A percentile compares a stretch with the other conserved stretches of the same genome.
Evolutionary conservation across 1,140 invertebrate genomes (phyloP).

Genomic region (Drosophila prosaltans): DNA sequence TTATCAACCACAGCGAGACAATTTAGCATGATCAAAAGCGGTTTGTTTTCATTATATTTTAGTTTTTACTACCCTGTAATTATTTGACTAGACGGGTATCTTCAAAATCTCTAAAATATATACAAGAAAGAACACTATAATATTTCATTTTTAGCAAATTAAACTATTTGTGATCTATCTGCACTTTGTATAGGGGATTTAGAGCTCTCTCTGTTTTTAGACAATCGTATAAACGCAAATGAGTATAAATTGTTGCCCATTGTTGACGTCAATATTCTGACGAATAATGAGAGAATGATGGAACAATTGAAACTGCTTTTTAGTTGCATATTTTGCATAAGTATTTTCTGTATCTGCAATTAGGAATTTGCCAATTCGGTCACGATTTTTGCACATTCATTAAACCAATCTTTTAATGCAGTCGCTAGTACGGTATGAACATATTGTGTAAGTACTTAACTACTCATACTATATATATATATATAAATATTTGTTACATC

Average conservation of each 20-base stretch:
- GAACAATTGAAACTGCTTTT: constrained; percentile 53
- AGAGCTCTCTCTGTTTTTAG: too few species aligned
- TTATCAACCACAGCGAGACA: constrained; percentile 24
- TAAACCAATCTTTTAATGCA: constrained; percentile 16
- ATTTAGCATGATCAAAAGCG: constrained; percentile 43
- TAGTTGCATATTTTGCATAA: constrained; percentile 48
- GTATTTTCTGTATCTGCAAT: constrained; percentile 46
- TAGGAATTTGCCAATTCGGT: constrained; percentile 64
- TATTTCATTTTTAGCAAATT: too few species aligned
- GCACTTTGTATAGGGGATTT: too few species aligned
- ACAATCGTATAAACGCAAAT: too few species aligned
- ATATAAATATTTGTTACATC: background rate
- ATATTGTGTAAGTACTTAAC: background rate
- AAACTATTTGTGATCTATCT: too few species aligned
- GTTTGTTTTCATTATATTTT: background rate
- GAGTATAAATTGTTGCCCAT: constrained; percentile 24
- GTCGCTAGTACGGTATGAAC: background rate
- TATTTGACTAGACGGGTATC: too few species aligned
- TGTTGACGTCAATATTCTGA: constrained; percentile 23
- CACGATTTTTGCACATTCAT: constrained; percentile 68
- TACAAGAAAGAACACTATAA: too few species aligned
- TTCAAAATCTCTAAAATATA: too few species aligned
- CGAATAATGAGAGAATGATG: constrained; percentile 38
- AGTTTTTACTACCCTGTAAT: constrained; percentile 61
- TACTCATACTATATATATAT: too few species aligned